Conservation (phyloP, 92 coral and sea anemone species). For the Epizoanthus scotinus region DNA sequence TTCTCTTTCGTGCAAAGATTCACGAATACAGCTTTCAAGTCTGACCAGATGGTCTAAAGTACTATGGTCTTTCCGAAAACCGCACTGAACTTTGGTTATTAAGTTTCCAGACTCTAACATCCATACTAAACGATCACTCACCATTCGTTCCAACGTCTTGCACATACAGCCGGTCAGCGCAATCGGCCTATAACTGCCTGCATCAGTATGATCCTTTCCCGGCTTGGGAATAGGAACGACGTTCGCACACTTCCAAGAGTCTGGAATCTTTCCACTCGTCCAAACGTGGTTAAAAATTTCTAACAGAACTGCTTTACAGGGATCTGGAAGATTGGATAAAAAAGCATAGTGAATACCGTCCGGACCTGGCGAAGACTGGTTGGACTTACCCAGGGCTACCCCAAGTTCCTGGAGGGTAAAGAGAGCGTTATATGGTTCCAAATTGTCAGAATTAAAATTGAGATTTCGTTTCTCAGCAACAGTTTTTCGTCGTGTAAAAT, state of each 20-base stretch:
- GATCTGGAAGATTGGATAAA: constrained; percentile 10
- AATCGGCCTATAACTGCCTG: constrained; percentile 5
- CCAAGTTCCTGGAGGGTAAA: constrained; percentile 9
- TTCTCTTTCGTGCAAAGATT: not conserved
- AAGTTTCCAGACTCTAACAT: constrained; percentile 7
- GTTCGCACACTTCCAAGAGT: constrained; percentile 1
- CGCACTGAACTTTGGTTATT: constrained; percentile 14
- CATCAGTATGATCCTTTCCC: too few relatives aligned
- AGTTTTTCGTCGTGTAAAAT: not conserved
- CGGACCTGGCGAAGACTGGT: constrained; percentile 7
- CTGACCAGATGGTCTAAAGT: not conserved
- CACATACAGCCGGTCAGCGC: constrained; percentile 24
- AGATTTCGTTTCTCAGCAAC: not conserved
- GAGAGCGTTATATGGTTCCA: constrained; percentile 14
- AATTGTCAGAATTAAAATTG: constrained; percentile 3
- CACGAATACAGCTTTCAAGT: not conserved
- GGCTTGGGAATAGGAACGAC: too few relatives aligned
- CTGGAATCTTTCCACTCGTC: constrained; percentile 16
- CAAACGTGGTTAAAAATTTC: constrained; percentile 16
- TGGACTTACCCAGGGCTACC: constrained; percentile 16
- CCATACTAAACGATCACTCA: constrained; percentile 23
- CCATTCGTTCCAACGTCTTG: constrained; percentile 20
- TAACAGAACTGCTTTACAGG: not conserved
- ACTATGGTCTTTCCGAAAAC: constrained; percentile 31
- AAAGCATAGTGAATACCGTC: constrained; percentile 14